A percentile compares a stretch with the other conserved stretches of the same genome.
phyloP scores from a whole-genome alignment of 1,140 invertebrate genomes.

The Anastrepha obliqua region DNA sequence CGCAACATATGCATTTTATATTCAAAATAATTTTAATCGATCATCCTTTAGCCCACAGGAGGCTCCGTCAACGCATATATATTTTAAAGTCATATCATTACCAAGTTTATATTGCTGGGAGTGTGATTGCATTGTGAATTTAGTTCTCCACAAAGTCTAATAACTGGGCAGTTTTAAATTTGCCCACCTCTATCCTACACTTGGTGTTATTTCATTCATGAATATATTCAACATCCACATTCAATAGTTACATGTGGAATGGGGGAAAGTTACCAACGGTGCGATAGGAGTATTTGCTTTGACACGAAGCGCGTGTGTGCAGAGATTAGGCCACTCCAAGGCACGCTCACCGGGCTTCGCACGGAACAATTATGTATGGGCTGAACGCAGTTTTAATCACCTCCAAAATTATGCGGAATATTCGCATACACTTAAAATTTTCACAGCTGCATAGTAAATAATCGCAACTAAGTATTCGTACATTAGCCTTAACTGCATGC shows the following conservation, averaged over 20 bases:
- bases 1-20: too few relatives aligned
- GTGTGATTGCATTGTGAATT: constrained; percentile 4
- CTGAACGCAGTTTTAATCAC: constrained; percentile 2
- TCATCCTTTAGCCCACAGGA: too few relatives aligned
- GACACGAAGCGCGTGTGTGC: neutral
- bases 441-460: constrained; percentile 42
- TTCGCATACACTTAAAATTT: constrained; percentile 25
- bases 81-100: neutral
- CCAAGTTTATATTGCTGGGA: neutral
- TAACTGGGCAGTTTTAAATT: neutral
- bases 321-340: constrained; percentile 23
- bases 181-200: neutral
- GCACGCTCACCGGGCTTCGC: neutral
- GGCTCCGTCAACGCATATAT: too few relatives aligned
- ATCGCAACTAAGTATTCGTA: neutral
- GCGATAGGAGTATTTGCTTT: constrained; percentile 28
- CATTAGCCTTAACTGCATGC: neutral
- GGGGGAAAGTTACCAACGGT: neutral
- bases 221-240: neutral
- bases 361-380: neutral
- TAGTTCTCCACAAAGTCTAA: neutral
- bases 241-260: neutral
- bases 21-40: too few relatives aligned
- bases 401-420: constrained; percentile 30
- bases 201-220: neutral